Evolutionary conservation across 2,888 invertebrate species (phyloP).

Genomic region (Andrena minutula): DNA sequence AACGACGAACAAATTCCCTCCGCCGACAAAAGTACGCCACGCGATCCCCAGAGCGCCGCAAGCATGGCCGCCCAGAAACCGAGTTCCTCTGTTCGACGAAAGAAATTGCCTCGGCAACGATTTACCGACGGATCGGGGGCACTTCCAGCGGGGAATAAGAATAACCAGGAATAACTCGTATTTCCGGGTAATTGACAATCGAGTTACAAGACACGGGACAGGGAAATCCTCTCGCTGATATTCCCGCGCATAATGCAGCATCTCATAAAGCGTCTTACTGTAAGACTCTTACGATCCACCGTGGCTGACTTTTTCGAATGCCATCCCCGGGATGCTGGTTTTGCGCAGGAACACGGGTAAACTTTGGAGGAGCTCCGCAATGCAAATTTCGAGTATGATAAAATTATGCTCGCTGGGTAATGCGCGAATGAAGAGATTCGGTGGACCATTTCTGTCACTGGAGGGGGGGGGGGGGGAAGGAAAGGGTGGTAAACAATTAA

Average conservation of each 20-base stretch:
- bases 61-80: neutral
- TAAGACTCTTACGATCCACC: slow-evolving; percentile 40
- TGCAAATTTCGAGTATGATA: no score
- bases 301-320: slow-evolving; percentile 18
- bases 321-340: neutral
- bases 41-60: neutral
- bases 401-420: no score
- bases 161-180: neutral
- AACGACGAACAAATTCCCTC: slow-evolving; percentile 27
- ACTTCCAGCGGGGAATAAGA: neutral
- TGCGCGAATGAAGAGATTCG: no score
- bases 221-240: slow-evolving; percentile 1
- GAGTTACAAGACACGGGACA: neutral
- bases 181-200: slow-evolving; percentile 20
- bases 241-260: slow-evolving; percentile 6
- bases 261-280: slow-evolving; percentile 34
- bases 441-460: no score
- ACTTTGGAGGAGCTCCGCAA: neutral
- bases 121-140: neutral
- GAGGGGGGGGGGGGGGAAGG: no score
- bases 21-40: neutral
- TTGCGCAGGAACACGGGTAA: neutral
- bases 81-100: neutral
- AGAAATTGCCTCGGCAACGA: neutral
- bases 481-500: neutral